Percentiles rank a stretch among this genome's conserved stretches.
Evolutionary conservation across 2,113 vertebrate species (phyloP).

Genomic region (Excalfactoria chinensis): DNA sequence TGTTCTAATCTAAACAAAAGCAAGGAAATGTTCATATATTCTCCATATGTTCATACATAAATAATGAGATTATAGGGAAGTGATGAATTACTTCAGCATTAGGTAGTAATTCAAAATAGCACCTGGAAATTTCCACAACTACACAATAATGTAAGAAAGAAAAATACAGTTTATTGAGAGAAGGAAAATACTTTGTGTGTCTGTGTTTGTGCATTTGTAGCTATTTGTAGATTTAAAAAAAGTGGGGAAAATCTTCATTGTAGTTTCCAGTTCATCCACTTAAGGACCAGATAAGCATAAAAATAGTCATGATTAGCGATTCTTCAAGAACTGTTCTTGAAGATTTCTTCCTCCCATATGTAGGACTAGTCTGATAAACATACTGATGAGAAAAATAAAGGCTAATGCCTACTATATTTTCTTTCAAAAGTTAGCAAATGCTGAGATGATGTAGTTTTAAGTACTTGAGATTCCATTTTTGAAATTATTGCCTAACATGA

Average conservation of each 20-base stretch:
- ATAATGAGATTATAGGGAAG: neutral
- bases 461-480: neutral
- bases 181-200: neutral
- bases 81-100: neutral
- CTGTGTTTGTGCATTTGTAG: neutral
- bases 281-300: neutral
- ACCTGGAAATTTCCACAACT: neutral
- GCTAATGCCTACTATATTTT: neutral
- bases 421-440: neutral
- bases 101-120: fast-evolving
- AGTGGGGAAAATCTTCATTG: neutral
- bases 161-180: neutral
- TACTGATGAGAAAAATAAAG: neutral
- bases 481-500: neutral
- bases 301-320: neutral
- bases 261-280: neutral
- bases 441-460: neutral
- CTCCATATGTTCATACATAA: neutral
- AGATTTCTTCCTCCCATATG: neutral
- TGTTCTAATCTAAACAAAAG: neutral
- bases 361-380: neutral
- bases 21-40: neutral
- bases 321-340: neutral
- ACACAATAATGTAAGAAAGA: neutral
- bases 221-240: neutral